Evolutionary conservation across 2,888 invertebrate genomes (phyloP).

Genomic region (Apamea monoglypha): DNA sequence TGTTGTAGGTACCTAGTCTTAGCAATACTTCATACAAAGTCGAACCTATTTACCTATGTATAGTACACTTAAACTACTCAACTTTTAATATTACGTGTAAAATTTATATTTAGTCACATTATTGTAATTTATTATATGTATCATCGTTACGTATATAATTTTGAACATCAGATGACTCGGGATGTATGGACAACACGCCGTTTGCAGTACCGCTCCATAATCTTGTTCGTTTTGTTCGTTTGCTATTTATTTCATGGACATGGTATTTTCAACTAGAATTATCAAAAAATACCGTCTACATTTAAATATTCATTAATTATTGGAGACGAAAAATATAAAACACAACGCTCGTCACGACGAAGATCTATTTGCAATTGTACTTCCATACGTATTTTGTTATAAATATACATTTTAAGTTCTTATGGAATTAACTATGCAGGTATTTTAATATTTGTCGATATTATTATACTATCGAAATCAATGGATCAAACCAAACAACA

Average conservation of each 20-base stretch:
- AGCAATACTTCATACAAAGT: slow-evolving; percentile 88
- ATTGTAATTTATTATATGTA: slow-evolving; percentile 90
- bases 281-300: slow-evolving; percentile 86
- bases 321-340: slow-evolving; percentile 81
- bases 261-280: slow-evolving; percentile 83
- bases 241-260: slow-evolving; percentile 85
- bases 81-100: slow-evolving; percentile 89
- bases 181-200: slow-evolving; percentile 79
- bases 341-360: slow-evolving; percentile 79
- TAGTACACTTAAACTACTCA: slow-evolving; percentile 89
- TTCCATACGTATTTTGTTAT: slow-evolving; percentile 90
- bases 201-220: slow-evolving; percentile 75
- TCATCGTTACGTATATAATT: slow-evolving; percentile 90
- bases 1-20: slow-evolving; percentile 79
- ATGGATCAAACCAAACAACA: slow-evolving; percentile 81
- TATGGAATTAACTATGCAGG: slow-evolving; percentile 82
- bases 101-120: slow-evolving; percentile 90
- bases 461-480: slow-evolving; percentile 76
- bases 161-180: slow-evolving; percentile 89
- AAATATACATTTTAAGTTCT: slow-evolving; percentile 83
- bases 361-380: slow-evolving; percentile 88
- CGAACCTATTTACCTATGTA: slow-evolving; percentile 87
- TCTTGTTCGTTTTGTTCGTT: slow-evolving; percentile 76
- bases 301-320: slow-evolving; percentile 78
- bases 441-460: slow-evolving; percentile 76